A percentile compares a stretch with the other conserved stretches of the same genome.
Conservation (phyloP, 2,888 invertebrate species). For the Muschampia plurimacula region DNA sequence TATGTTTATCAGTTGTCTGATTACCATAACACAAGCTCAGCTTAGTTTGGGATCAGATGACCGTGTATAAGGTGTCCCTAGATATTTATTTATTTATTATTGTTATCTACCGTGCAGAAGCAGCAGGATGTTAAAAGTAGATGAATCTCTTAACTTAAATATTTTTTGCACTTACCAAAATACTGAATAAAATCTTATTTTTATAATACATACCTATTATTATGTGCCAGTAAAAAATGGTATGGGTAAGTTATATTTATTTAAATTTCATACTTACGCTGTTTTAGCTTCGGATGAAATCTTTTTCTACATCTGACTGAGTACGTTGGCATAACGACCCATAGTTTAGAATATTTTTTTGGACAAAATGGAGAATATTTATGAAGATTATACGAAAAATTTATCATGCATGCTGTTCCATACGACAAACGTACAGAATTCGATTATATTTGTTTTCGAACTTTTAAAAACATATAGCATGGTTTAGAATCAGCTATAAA, state of each 20-base stretch:
- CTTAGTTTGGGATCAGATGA: too few species aligned
- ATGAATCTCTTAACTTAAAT: too few species aligned
- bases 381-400: constrained; percentile 35
- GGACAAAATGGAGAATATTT: constrained; percentile 33
- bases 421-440: constrained; percentile 13
- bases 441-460: constrained; percentile 18
- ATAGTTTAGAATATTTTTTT: constrained; percentile 47
- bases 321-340: constrained; percentile 40
- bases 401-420: constrained; percentile 31
- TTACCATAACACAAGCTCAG: too few species aligned
- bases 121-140: too few species aligned
- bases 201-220: not conserved
- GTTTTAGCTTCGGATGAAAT: not conserved
- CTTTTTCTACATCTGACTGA: constrained; percentile 34
- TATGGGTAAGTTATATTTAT: not conserved
- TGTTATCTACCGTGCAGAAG: too few species aligned
- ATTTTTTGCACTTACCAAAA: too few species aligned
- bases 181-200: not conserved
- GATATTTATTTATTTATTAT: too few species aligned
- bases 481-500: too few species aligned
- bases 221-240: not conserved
- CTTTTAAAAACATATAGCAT: not conserved
- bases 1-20: too few species aligned
- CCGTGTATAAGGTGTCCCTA: too few species aligned
- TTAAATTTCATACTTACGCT: constrained; percentile 11